Percentiles rank a stretch among this genome's conserved stretches.
phyloP scores from a whole-genome alignment of 2,113 vertebrate species.

The Chascanopsetta lugubris region DNA sequence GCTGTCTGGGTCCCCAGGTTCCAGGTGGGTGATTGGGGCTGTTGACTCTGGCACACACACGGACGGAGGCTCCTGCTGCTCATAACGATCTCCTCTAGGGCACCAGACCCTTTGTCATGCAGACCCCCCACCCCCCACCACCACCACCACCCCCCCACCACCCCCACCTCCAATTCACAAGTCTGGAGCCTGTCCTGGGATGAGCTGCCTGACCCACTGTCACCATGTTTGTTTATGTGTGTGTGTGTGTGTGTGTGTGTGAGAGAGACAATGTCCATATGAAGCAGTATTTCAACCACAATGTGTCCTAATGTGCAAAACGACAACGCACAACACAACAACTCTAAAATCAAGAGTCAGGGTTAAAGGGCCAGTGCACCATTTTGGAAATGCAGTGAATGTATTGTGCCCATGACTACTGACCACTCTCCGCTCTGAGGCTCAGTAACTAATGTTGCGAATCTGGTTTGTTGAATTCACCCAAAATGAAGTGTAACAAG shows the following conservation, averaged over 20 bases:
- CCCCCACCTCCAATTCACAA: slow-evolving; percentile 56
- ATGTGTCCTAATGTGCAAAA: slow-evolving; percentile 8
- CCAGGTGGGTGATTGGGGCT: slow-evolving; percentile 70
- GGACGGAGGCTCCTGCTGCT: slow-evolving; percentile 48
- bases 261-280: slow-evolving; percentile 39
- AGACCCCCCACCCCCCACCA: slow-evolving; percentile 23
- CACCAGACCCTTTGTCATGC: slow-evolving; percentile 74
- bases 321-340: too few relatives aligned
- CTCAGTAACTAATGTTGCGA: too few relatives aligned
- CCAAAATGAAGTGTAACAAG: too few relatives aligned
- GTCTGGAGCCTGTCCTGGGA: slow-evolving; percentile 67
- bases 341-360: not conserved
- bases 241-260: slow-evolving; percentile 37
- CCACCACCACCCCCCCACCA: slow-evolving; percentile 10
- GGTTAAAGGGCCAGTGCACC: not conserved
- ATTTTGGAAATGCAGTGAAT: not conserved
- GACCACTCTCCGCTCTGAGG: not conserved
- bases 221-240: slow-evolving; percentile 32
- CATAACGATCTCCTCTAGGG: slow-evolving; percentile 73
- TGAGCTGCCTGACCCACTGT: slow-evolving; percentile 42
- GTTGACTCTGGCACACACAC: slow-evolving; percentile 54
- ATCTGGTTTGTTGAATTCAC: too few relatives aligned
- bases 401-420: not conserved
- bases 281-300: slow-evolving; percentile 43
- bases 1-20: slow-evolving; percentile 74